Evolutionary conservation across 2,888 invertebrate genomes (phyloP).

Genomic region (Dione juno): DNA sequence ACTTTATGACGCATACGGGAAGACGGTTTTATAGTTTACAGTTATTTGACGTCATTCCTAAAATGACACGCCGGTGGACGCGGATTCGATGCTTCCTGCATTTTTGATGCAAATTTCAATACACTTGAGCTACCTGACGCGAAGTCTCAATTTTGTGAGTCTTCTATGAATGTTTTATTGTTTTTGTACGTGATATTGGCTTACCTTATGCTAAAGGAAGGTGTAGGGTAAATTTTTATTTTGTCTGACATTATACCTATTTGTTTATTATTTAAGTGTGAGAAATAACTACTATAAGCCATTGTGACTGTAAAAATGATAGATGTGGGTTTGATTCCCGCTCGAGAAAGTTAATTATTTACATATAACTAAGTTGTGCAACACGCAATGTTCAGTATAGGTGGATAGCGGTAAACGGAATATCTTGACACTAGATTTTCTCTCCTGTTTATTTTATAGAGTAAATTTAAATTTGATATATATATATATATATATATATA

Average conservation of each 20-base stretch:
- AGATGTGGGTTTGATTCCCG: too few relatives aligned
- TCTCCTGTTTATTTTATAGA: too few relatives aligned
- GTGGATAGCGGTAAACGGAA: too few relatives aligned
- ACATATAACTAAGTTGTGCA: too few relatives aligned
- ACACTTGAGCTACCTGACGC: not conserved
- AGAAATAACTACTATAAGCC: too few relatives aligned
- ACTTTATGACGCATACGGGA: constrained; percentile 25
- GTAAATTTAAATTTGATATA: too few relatives aligned
- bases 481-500: too few relatives aligned
- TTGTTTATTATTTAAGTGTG: not conserved
- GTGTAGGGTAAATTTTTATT: not conserved
- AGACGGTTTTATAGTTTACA: constrained; percentile 27
- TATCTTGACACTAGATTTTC: too few relatives aligned
- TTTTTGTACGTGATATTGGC: constrained; percentile 4
- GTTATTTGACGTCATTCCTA: constrained; percentile 11
- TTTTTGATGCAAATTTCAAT: constrained; percentile 25
- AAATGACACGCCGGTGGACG: not conserved
- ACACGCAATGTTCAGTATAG: too few relatives aligned
- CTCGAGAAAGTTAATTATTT: too few relatives aligned
- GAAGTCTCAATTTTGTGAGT: constrained; percentile 4
- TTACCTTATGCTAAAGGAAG: not conserved
- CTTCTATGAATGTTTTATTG: constrained; percentile 14
- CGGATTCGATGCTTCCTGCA: constrained; percentile 12
- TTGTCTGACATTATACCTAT: not conserved
- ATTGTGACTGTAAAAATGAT: too few relatives aligned